A percentile compares a stretch with the other conserved stretches of the same genome.
Conservation (phyloP, 2,113 vertebrate genomes). For the Halichoeres trimaculatus region DNA sequence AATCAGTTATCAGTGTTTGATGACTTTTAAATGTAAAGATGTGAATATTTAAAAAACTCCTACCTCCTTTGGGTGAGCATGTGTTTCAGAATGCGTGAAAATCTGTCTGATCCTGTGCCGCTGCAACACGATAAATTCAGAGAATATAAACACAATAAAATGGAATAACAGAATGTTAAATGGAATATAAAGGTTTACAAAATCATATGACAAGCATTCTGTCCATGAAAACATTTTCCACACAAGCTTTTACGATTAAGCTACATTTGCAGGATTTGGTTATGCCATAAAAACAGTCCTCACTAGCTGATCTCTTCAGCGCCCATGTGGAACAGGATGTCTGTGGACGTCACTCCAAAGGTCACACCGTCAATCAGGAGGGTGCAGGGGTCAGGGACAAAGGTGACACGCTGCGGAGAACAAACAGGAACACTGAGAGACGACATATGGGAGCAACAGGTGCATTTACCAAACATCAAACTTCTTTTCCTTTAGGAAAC, state of each 20-base stretch:
- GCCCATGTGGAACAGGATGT: conserved; percentile 92
- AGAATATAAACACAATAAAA: neutral
- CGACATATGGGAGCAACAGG: neutral
- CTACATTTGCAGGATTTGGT: neutral
- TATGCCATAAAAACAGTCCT: conserved; percentile 5
- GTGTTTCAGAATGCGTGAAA: conserved; percentile 92
- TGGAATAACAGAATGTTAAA: neutral
- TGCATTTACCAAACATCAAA: neutral
- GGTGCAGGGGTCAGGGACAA: conserved; percentile 93
- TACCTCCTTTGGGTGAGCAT: conserved; percentile 93
- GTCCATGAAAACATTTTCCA: too few species aligned
- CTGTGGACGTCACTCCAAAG: conserved; percentile 91
- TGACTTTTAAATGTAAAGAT: neutral
- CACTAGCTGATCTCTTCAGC: conserved; percentile 95
- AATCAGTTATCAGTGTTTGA: neutral
- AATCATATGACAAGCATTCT: neutral
- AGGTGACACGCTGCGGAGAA: conserved; percentile 84
- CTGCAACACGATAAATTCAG: conserved; percentile 47
- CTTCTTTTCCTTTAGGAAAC: too few species aligned
- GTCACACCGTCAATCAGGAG: conserved; percentile 86
- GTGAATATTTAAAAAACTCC: neutral
- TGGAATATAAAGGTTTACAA: too few species aligned
- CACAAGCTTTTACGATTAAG: too few species aligned
- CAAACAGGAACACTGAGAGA: neutral
- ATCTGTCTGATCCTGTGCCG: conserved; percentile 84